A percentile compares a stretch with the other conserved stretches of the same genome.
Conservation (phyloP, 2,797 vertebrate species). For the Presbytis comata region DNA sequence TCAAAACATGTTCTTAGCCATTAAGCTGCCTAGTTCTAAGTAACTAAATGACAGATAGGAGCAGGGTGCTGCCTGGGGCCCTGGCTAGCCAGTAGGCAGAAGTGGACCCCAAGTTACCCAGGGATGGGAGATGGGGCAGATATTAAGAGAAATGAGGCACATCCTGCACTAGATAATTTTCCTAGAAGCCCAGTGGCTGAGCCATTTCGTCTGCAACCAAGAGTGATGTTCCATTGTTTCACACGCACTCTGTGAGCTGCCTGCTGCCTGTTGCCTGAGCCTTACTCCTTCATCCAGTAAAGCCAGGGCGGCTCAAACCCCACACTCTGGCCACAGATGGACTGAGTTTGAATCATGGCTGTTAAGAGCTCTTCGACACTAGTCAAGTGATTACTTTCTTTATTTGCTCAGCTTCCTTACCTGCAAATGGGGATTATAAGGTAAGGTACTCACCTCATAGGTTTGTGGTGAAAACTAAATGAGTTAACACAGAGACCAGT, state of each 20-base stretch:
- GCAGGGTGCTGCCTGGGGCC: no score
- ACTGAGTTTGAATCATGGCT: background rate
- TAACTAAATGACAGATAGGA: background rate
- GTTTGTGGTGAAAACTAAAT: background rate
- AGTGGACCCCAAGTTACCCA: no score
- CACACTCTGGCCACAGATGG: background rate
- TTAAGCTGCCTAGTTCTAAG: background rate
- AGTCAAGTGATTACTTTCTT: background rate
- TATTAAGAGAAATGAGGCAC: background rate
- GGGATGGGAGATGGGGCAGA: background rate
- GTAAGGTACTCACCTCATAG: background rate
- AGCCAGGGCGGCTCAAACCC: background rate
- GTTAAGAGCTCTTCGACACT: background rate
- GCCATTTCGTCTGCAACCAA: background rate
- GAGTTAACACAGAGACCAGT: background rate
- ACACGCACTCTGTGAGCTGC: accelerated
- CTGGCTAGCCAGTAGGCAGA: background rate
- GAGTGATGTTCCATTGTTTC: background rate
- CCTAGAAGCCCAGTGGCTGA: background rate
- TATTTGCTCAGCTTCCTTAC: background rate
- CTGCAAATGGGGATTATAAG: background rate
- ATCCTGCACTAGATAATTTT: background rate
- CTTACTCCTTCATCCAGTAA: background rate
- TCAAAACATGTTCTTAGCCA: background rate
- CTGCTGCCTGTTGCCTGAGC: background rate